A percentile compares a stretch with the other conserved stretches of the same genome.
Conservation (phyloP, 2,888 invertebrate species). For the Drosophila anomalata region DNA sequence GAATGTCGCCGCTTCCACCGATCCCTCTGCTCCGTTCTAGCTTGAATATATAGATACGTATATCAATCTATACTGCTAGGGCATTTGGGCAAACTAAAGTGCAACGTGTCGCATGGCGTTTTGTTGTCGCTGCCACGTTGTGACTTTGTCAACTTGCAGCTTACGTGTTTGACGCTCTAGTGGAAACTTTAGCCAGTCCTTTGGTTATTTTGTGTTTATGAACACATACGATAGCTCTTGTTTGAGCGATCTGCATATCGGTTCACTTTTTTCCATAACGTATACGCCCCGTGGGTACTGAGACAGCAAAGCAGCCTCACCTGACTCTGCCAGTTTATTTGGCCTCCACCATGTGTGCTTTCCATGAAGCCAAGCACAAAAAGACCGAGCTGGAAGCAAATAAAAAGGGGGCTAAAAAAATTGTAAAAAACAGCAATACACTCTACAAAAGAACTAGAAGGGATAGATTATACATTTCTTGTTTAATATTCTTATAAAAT, state of each 20-base stretch:
- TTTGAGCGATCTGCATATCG: constrained; percentile 32
- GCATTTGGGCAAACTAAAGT: constrained; percentile 58
- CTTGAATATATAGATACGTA: constrained; percentile 15
- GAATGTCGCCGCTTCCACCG: not conserved
- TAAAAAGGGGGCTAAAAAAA: constrained; percentile 22
- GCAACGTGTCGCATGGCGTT: constrained; percentile 57
- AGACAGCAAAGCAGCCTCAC: constrained; percentile 37
- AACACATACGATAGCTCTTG: constrained; percentile 4
- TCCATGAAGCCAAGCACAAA: constrained; percentile 53
- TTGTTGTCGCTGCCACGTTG: constrained; percentile 18
- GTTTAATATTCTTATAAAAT: not conserved
- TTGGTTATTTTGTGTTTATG: constrained; percentile 40
- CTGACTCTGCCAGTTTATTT: constrained; percentile 25
- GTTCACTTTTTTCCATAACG: constrained; percentile 46
- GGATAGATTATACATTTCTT: not conserved
- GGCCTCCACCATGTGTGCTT: constrained; percentile 18
- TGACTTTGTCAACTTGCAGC: constrained; percentile 39
- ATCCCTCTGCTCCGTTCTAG: not conserved
- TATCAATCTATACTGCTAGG: constrained; percentile 23
- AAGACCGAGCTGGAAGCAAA: constrained; percentile 26
- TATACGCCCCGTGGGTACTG: constrained; percentile 42
- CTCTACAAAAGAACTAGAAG: constrained; percentile 3
- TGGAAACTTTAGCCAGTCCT: constrained; percentile 41
- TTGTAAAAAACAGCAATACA: constrained; percentile 13
- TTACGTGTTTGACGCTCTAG: constrained; percentile 56